phyloP scores from a whole-genome alignment of 2,888 invertebrate species.

The Drosophila phalerata region DNA sequence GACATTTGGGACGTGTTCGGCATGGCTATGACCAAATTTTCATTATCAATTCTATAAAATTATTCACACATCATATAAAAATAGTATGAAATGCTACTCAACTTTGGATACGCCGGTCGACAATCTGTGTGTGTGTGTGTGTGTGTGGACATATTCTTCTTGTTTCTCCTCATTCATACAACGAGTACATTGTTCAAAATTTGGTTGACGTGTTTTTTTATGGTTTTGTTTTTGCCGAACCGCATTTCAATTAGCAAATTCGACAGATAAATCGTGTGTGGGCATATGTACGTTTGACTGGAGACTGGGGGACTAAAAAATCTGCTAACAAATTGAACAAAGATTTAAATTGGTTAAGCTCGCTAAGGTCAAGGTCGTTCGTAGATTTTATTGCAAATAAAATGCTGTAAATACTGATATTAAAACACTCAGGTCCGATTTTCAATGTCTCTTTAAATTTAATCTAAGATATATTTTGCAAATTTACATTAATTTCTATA shows the following conservation, averaged over 20 bases:
- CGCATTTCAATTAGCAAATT: conserved; percentile 44
- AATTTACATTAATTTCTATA: too few relatives aligned
- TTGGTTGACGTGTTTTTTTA: conserved; percentile 38
- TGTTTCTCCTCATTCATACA: neutral
- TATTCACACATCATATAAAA: conserved; percentile 57
- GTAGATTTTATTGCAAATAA: neutral
- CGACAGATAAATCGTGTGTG: conserved; percentile 26
- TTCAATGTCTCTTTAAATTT: too few relatives aligned
- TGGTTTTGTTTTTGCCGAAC: conserved; percentile 32
- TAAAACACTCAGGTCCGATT: too few relatives aligned
- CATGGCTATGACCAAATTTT: conserved; percentile 52
- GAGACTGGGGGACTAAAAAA: neutral
- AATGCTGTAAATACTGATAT: too few relatives aligned
- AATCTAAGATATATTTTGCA: too few relatives aligned
- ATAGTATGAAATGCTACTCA: conserved; percentile 21
- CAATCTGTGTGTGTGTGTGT: neutral
- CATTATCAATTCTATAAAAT: conserved; percentile 53
- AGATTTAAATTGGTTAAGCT: neutral
- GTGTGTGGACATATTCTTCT: neutral
- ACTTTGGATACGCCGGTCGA: conserved; percentile 5
- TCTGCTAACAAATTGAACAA: conserved; percentile 4
- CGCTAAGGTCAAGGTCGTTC: conserved; percentile 6
- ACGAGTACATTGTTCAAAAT: conserved; percentile 22
- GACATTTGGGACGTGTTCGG: conserved; percentile 55
- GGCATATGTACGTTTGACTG: conserved; percentile 5